Evolutionary conservation across 2,113 vertebrate species (phyloP), one percentile per base, ranked within the genome.

Genomic region (Ceuthmochares aereus): DNA sequence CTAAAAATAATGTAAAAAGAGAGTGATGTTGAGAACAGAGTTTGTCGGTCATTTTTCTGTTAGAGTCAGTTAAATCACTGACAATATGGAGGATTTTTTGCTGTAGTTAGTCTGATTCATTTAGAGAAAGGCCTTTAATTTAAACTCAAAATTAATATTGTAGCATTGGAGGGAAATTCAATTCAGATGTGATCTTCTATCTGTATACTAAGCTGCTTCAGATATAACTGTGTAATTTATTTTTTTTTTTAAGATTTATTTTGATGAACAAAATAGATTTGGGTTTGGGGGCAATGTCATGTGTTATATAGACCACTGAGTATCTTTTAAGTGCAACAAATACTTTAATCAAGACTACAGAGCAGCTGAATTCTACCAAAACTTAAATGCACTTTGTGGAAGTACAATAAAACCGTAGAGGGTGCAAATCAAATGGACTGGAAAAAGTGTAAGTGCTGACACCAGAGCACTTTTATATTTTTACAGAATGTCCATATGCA

Each of bases 211-310:
- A 92, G 92, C 85, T 93, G 79, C 87, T 97, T 96, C 89, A 94
- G 73, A 96, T 84, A 84, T 92, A 97, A 96, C 95, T 95, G 80
- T 96, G 43, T 40, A 40, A 45, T 45, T 45, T 45, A 14, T 96
- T 97, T 94, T 90, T 93, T 90, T 87, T 95, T 96, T 97, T 93
- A 94, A 84, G 89, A 91, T 95, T 96, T 93, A 94, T 63, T 83
- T 97, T 97, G 95, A 40, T 40, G 40, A 97, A 97, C 93, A 94
- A 97, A 97, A 97, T 95, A 96, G 93, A 97, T 97, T 95, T 97
- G 69, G 69, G 84, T 91, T 34, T 90, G 90, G 64, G 70, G 93
- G 74, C 96, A 91, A 96, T 83, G 95, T 90, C 96, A 78, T 94
- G 74, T 91, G 93, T 96, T 97, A 97, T 97, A 96, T 83, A 97